A percentile compares a stretch with the other conserved stretches of the same genome.
phyloP scores from a whole-genome alignment of 2,797 vertebrate species.

The Benthosema pterotum region DNA sequence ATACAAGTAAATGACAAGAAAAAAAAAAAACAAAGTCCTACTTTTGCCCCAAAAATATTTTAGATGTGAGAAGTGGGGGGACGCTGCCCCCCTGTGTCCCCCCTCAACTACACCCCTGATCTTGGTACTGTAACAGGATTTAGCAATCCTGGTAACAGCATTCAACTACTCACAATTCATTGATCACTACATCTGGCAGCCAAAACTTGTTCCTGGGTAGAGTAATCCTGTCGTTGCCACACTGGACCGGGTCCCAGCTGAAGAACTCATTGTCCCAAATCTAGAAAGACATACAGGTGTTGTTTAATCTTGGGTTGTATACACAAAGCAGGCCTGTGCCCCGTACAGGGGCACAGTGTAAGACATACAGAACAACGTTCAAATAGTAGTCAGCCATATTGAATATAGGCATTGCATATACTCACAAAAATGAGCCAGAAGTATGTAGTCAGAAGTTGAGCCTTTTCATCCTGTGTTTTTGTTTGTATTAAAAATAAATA shows the following conservation, averaged over 20 bases:
- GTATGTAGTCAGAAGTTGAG: constrained; percentile 76
- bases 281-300: constrained; percentile 52
- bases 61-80: no score
- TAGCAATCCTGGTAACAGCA: no score
- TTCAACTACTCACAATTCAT: constrained; percentile 58
- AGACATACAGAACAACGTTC: no score
- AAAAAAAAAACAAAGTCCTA: no score
- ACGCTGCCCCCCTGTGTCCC: no score
- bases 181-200: constrained; percentile 29
- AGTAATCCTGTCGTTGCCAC: constrained; percentile 65
- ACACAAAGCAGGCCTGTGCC: background rate
- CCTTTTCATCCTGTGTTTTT: constrained; percentile 73
- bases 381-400: no score
- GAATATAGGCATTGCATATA: background rate
- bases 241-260: constrained; percentile 74
- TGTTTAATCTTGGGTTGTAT: background rate
- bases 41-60: no score
- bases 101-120: no score
- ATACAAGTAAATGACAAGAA: no score
- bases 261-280: constrained; percentile 77
- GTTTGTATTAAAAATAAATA: background rate
- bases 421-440: constrained; percentile 74
- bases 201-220: constrained; percentile 66
- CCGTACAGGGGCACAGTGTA: no score
- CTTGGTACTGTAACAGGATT: no score